Percentiles rank a stretch among this genome's conserved stretches.
These are phyloP conservation scores for Dromas ardeola DNA, from an alignment of 2,113 vertebrate genomes.

Conservation along the genomic window DNA sequence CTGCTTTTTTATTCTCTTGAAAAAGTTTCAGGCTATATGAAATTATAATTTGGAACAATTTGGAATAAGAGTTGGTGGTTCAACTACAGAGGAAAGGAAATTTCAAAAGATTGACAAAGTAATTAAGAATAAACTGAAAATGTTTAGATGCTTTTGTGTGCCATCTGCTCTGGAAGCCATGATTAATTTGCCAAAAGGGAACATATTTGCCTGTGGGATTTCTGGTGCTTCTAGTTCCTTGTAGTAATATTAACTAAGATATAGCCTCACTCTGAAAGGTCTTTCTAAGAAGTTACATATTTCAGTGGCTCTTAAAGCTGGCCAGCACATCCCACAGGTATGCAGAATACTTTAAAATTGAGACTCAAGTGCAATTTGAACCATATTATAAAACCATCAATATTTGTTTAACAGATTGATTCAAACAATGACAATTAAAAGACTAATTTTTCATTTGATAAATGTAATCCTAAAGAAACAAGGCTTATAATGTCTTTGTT, in stretches of 20 bases:
- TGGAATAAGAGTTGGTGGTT: neutral
- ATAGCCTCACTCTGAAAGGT: neutral
- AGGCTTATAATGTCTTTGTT: neutral
- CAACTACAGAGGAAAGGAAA: neutral
- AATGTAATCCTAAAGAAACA: neutral
- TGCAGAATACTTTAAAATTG: neutral
- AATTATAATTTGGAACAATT: conserved; percentile 16
- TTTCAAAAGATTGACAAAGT: neutral
- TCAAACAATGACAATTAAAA: neutral
- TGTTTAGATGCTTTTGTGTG: neutral
- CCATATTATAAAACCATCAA: neutral
- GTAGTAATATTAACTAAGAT: neutral
- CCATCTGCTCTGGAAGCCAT: neutral
- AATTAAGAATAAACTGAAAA: neutral
- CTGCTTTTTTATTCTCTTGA: conserved; percentile 39
- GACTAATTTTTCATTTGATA: neutral
- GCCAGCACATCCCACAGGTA: neutral
- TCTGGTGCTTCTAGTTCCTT: neutral
- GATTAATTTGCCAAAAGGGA: neutral
- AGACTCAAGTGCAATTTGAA: neutral
- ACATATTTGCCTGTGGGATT: neutral
- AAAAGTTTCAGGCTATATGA: conserved; percentile 11
- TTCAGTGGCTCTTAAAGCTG: neutral
- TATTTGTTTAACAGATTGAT: neutral
- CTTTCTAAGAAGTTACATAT: neutral